These are phyloP conservation scores for Galbula dea DNA, from an alignment of 2,113 vertebrate species.

Conservation along the genomic window DNA sequence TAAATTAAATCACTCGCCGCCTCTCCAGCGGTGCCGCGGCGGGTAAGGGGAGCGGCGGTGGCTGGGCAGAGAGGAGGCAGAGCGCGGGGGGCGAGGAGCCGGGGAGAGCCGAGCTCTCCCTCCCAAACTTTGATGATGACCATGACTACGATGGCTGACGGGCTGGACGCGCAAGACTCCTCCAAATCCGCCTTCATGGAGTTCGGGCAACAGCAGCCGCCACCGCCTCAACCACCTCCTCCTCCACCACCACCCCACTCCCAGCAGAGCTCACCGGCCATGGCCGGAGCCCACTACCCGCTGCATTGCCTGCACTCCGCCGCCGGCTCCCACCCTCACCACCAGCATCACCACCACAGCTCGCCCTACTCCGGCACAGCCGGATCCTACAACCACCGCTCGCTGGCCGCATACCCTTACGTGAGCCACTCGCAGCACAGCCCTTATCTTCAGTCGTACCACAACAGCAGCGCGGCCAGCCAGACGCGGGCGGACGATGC, in stretches of 20 bases:
- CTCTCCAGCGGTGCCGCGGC: slow-evolving; percentile 56
- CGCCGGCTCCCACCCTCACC: slow-evolving; percentile 84
- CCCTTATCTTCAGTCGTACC: slow-evolving; percentile 95
- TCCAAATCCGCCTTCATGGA: slow-evolving; percentile 99
- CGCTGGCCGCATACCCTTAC: slow-evolving; percentile 92
- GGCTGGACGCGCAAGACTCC: slow-evolving; percentile 98
- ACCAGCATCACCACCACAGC: slow-evolving; percentile 89
- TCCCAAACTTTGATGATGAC: slow-evolving; percentile 99
- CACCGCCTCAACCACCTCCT: slow-evolving; percentile 87
- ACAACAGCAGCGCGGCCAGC: slow-evolving; percentile 86
- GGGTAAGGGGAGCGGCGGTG: slow-evolving; percentile 69
- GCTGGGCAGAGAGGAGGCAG: slow-evolving; percentile 72
- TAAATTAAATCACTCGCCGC: slow-evolving; percentile 53
- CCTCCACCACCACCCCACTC: slow-evolving; percentile 30
- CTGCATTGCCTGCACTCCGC: slow-evolving; percentile 94
- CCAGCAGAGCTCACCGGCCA: slow-evolving; percentile 85
- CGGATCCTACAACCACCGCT: slow-evolving; percentile 91
- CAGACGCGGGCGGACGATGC: slow-evolving; percentile 93
- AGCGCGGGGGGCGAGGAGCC: slow-evolving; percentile 73
- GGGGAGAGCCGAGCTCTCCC: slow-evolving; percentile 82
- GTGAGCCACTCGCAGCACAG: slow-evolving; percentile 97
- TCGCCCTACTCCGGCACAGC: slow-evolving; percentile 85
- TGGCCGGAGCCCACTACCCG: slow-evolving; percentile 92
- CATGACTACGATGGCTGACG: slow-evolving; percentile 99
- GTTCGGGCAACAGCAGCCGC: slow-evolving; percentile 94